Evolutionary conservation across 2,113 vertebrate species (phyloP).

Genomic region (Illadopsis cleaveri): DNA sequence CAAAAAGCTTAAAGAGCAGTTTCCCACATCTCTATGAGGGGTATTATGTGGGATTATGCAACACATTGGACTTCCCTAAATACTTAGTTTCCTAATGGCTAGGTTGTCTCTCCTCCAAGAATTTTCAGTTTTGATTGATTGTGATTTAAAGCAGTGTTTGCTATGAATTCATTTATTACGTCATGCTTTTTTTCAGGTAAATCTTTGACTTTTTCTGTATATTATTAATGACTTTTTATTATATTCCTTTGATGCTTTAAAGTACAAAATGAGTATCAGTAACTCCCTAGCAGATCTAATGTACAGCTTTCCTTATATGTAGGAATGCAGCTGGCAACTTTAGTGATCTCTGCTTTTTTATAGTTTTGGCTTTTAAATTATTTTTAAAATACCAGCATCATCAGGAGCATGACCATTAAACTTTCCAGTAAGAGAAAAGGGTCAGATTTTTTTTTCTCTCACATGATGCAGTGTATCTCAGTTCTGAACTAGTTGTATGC

Average conservation of each 20-base stretch:
- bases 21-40: background rate
- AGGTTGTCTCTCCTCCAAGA: background rate
- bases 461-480: background rate
- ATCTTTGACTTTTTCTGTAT: background rate
- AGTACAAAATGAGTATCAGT: background rate
- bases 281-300: background rate
- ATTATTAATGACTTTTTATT: background rate
- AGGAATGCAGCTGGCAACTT: background rate
- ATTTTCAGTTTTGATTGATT: background rate
- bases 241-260: background rate
- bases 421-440: background rate
- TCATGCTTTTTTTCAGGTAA: background rate
- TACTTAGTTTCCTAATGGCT: background rate
- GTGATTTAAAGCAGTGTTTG: background rate
- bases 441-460: background rate
- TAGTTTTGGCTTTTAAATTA: background rate
- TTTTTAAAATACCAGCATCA: background rate
- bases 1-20: background rate
- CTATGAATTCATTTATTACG: background rate
- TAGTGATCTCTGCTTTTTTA: background rate
- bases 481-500: background rate
- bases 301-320: background rate
- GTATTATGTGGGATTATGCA: background rate
- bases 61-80: fast-evolving
- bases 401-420: background rate